These are phyloP conservation scores for Protosalanx chinensis DNA, from an alignment of 2,797 vertebrate species.

Conservation along the genomic window DNA sequence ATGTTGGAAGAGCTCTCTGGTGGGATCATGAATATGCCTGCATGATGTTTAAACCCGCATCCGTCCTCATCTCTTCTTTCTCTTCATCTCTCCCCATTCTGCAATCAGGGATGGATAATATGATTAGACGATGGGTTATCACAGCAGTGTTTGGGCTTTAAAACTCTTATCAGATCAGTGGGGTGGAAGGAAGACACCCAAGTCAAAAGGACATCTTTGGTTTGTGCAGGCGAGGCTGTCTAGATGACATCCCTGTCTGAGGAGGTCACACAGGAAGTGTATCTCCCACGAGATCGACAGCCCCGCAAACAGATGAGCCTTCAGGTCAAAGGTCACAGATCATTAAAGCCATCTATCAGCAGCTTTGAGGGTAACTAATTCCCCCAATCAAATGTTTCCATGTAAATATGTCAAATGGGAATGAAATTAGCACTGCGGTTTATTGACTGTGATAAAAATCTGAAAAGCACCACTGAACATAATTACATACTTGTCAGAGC, in stretches of 20 bases:
- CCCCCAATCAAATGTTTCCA: conserved; percentile 99
- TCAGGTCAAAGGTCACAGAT: conserved; percentile 94
- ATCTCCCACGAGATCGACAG: conserved; percentile 93
- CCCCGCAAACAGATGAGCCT: conserved; percentile 92
- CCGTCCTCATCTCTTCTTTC: background rate
- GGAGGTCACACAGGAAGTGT: conserved; percentile 95
- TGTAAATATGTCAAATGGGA: conserved; percentile 99
- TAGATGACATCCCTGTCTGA: conserved; percentile 73
- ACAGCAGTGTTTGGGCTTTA: conserved; percentile 52
- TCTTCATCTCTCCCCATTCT: background rate
- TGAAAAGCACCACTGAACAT: conserved; percentile 99
- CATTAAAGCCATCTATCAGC: conserved; percentile 99
- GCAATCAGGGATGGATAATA: background rate
- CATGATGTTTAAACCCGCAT: background rate
- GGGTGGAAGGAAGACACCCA: conserved; percentile 55
- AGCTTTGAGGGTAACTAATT: conserved; percentile 98
- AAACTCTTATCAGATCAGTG: conserved; percentile 57
- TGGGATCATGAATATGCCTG: background rate
- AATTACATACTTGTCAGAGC: conserved; percentile 99
- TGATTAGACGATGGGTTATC: background rate
- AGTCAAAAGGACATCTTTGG: conserved; percentile 40
- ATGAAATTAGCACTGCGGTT: conserved; percentile 99
- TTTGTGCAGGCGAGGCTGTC: conserved; percentile 57
- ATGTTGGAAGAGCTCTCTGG: too few species aligned
- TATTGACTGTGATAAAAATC: conserved; percentile 99